Conservation (phyloP, 2,797 vertebrate species). For the Cygnus olor region DNA sequence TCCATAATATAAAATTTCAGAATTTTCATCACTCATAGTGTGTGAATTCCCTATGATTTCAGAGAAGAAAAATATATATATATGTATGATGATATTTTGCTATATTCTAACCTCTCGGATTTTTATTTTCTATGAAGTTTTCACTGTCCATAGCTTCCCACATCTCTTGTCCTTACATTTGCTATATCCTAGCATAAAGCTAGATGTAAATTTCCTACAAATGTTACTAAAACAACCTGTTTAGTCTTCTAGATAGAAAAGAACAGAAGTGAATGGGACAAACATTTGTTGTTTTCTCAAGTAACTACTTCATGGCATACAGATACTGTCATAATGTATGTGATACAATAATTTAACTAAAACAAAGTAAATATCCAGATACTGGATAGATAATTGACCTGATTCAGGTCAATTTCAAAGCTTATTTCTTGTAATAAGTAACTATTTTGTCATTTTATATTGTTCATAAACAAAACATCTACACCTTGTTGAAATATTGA, state of each 20-base stretch:
- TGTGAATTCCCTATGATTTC: background rate
- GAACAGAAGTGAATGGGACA: accelerated
- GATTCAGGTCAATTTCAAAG: background rate
- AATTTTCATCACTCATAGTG: accelerated
- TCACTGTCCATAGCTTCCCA: background rate
- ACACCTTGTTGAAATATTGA: background rate
- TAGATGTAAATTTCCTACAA: background rate
- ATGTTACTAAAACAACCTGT: background rate
- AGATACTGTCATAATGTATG: background rate
- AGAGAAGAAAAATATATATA: background rate
- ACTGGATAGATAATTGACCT: too few species aligned
- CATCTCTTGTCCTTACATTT: background rate
- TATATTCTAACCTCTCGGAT: background rate
- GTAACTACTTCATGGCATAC: background rate
- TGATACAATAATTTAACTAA: background rate
- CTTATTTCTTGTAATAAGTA: background rate
- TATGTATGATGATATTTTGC: background rate
- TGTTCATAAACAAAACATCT: background rate
- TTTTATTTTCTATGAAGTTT: background rate
- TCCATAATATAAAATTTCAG: background rate
- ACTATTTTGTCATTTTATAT: background rate
- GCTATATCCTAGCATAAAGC: background rate
- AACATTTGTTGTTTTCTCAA: background rate
- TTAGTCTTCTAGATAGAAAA: background rate
- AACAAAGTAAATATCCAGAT: background rate